Evolutionary conservation across 2,888 invertebrate species (phyloP), one percentile per base, ranked within the genome.

Genomic region (Trichogramma evanescens): DNA sequence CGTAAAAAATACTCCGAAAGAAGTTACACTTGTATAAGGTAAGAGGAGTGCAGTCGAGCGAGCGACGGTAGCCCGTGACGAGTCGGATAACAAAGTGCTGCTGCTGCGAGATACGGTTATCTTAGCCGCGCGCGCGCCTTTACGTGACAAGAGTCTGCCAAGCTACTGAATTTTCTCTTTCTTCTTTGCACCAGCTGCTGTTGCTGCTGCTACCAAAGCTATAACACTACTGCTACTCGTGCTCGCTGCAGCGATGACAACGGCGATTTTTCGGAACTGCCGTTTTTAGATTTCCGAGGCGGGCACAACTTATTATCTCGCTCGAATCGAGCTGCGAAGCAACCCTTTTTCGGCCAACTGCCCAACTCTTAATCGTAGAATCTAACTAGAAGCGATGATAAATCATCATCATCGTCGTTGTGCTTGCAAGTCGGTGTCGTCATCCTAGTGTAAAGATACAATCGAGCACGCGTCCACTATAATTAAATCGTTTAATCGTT

Each of bases 141-240:
- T 74, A 71, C 74, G 73, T 72, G 71, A 67, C 64, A 63, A 45
- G 43, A 61, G 65, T 65, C 58, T 57, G 63, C 64, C 60, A 64
- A 65, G 75, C 76, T 77, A 77, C 76, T 72, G 77, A 73, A 74
- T 76, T 75, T 73, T 72, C 69, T 59, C 57, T 69, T 70, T 70
- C n/a, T 45, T 45, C 8, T 9, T 45, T 45, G 8, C 2, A 9
- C 8, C n/a, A 9, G 45, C n/a, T 45, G 45, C n/a, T 13, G 13
- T 2, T 13, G 13, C 13, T 45, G 8, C n/a, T 45, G 45, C 45
- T 45, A 26, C 26, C 26, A 26, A 26, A 0, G 26, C 26, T 26
- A 26, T 26, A 26, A 26, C 26, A 26, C 26, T 49, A 6, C 51
- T 51, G 6, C 41, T 51, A 41, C 8, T 41, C 42, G 4, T 13